Evolutionary conservation across 1,140 invertebrate genomes (phyloP), one percentile per base, ranked within the genome.

Genomic region (Polypedilum vanderplanki): DNA sequence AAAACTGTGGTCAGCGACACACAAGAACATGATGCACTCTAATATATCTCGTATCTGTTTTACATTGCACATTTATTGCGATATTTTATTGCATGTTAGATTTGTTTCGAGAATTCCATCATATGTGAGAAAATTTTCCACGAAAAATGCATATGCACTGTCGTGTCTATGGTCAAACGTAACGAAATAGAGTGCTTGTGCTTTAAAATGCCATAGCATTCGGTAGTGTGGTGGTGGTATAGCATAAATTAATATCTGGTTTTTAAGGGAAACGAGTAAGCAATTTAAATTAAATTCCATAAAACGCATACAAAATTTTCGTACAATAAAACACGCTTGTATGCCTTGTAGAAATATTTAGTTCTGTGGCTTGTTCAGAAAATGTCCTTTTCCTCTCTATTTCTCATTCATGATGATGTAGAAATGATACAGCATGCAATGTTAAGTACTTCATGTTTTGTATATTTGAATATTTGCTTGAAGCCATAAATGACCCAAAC

Each of bases 241-340:
- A 12, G 46, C 46, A 57, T 57, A 57, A 57, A 22, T 70, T 70
- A 70, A 70, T 70, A 70, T 70, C 65, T 70, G 65, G 65, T 70
- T 70, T 20, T 18, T 20, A 20, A 18, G 17, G 8, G n/a, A 15
- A 17, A 7, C 17, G 20, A 20, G 20, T 17, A 70, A 70, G 20
- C 65, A 70, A 70, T 70, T 70, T 22, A 70, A 70, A 70, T 70
- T 70, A 70, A 70, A 70, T 70, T 70, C 65, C 17, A 18, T 18
- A 70, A 57, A 57, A 70, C 65, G 46, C 46, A 57, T n/a, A 15
- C 12, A 46, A 57, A 57, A 57, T n/a, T 57, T 33, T 40, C 22
- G 22, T 40, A 73, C 9, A 40, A 1, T 22, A 73, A 73, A n/a
- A 40, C 4, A 24, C 15, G 22, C 73, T 33, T 73, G 40, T 73